Conservation (phyloP, 2,113 vertebrate genomes). For the Pomatostomus ruficeps region DNA sequence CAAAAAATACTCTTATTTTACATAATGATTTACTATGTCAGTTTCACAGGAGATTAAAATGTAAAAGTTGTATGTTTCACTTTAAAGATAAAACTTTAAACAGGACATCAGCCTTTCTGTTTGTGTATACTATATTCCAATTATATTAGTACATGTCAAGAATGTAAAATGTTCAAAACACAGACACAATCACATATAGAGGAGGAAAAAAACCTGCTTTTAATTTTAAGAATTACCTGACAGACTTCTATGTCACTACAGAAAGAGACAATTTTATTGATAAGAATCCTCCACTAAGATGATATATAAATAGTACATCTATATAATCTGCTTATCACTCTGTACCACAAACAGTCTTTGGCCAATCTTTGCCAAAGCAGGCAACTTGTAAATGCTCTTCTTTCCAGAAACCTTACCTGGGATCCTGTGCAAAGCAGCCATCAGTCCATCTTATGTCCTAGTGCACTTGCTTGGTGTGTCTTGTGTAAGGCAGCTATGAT, state of each 20-base stretch:
- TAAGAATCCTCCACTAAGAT: background rate
- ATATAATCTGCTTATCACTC: background rate
- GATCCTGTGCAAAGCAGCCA: background rate
- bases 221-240: background rate
- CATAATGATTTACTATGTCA: background rate
- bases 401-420: background rate
- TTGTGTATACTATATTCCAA: background rate
- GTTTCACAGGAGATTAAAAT: background rate
- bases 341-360: background rate
- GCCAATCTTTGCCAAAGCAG: background rate
- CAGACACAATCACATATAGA: background rate
- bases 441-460: background rate
- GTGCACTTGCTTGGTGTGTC: background rate
- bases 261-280: background rate
- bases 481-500: background rate
- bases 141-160: background rate
- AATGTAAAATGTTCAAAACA: background rate
- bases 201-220: background rate
- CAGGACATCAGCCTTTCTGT: background rate
- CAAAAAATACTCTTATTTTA: background rate
- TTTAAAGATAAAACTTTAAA: background rate
- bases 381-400: background rate
- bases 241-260: background rate
- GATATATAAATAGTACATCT: rapidly evolving
- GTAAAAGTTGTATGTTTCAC: background rate